Evolutionary conservation across 2,113 vertebrate species (phyloP).

Genomic region (Thalassoma bifasciatum): DNA sequence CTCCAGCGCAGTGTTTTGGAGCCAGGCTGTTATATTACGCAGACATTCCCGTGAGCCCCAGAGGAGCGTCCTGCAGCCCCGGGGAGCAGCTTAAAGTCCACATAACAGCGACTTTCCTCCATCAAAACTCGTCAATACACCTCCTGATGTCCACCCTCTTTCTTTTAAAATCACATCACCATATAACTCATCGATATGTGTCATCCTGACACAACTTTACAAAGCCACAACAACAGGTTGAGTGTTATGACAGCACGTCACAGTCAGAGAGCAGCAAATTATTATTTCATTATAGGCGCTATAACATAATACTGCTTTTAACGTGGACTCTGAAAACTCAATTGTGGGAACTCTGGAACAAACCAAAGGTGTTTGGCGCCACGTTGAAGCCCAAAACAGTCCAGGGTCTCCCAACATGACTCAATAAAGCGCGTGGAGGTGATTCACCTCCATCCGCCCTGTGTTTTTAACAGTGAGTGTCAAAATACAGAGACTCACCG

Average conservation of each 20-base stretch:
- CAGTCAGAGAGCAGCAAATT: neutral
- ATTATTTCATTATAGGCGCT: neutral
- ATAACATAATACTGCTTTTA: neutral
- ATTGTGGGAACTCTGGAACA: neutral
- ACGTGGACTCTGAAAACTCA: neutral
- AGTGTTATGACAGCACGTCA: slow-evolving; percentile 21
- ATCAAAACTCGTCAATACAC: neutral
- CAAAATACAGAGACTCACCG: slow-evolving; percentile 35
- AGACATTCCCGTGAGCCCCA: neutral
- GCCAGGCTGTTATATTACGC: slow-evolving; percentile 23
- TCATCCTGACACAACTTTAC: neutral
- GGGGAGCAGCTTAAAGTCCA: neutral
- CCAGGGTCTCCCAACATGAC: neutral
- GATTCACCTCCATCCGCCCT: slow-evolving; percentile 38
- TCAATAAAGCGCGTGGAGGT: slow-evolving; percentile 6
- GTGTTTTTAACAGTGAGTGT: slow-evolving; percentile 14
- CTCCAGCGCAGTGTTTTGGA: neutral
- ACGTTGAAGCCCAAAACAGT: neutral
- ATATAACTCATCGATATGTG: neutral
- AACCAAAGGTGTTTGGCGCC: slow-evolving; percentile 10
- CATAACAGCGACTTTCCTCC: slow-evolving; percentile 29
- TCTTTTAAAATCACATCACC: neutral
- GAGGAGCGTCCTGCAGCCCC: neutral
- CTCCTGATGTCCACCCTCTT: neutral
- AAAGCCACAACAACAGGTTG: neutral